Evolutionary conservation across 2,113 vertebrate genomes (phyloP).

Genomic region (Equus przewalskii): DNA sequence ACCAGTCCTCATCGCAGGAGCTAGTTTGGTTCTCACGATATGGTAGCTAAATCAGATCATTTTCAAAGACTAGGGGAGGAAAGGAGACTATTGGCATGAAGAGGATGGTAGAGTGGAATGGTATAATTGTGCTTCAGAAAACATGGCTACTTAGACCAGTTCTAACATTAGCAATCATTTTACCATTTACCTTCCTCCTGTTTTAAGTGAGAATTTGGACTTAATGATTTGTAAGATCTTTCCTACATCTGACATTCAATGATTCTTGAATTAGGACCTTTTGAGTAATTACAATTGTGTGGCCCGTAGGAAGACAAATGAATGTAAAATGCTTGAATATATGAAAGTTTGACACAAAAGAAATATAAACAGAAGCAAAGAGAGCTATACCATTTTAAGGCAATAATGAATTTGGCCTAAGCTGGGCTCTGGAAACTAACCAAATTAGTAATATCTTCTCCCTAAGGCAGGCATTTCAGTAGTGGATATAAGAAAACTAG

Average conservation of each 20-base stretch:
- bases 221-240: neutral
- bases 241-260: neutral
- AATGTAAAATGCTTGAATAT: neutral
- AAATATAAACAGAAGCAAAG: neutral
- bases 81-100: neutral
- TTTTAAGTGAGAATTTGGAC: neutral
- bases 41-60: neutral
- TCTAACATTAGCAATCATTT: neutral
- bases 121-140: neutral
- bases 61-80: neutral
- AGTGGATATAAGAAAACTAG: neutral
- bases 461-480: neutral
- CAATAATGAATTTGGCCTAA: neutral
- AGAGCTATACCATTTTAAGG: neutral
- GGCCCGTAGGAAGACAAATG: neutral
- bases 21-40: neutral
- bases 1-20: neutral
- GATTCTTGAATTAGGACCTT: neutral
- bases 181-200: neutral
- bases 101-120: neutral
- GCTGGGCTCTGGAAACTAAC: neutral
- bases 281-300: neutral
- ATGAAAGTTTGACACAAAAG: neutral
- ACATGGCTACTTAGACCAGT: neutral
- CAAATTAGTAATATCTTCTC: conserved; percentile 23